A percentile compares a stretch with the other conserved stretches of the same genome.
phyloP scores from a whole-genome alignment of 2,797 vertebrate genomes.

The Sebastes paucispinis region DNA sequence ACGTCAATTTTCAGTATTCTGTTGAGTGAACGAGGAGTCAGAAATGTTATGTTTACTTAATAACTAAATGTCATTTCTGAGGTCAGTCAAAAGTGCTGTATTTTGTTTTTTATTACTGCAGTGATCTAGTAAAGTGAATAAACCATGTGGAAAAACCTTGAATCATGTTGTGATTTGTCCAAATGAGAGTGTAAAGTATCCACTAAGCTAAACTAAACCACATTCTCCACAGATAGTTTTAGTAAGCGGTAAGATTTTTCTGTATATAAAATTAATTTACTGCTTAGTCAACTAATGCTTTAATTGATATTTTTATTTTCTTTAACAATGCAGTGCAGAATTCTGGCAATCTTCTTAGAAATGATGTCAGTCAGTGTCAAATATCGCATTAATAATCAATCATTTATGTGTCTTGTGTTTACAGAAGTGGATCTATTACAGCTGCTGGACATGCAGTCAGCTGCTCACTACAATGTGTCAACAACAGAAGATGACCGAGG shows the following conservation, averaged over 20 bases:
- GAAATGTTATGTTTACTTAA: background rate
- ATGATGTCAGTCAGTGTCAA: background rate
- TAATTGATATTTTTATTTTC: background rate
- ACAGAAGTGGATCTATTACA: slow-evolving; percentile 36
- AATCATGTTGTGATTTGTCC: background rate
- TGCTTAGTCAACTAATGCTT: background rate
- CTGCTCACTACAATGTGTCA: slow-evolving; percentile 37
- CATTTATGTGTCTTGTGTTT: background rate
- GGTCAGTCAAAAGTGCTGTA: background rate
- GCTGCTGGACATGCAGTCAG: slow-evolving; percentile 30
- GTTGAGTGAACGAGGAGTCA: background rate
- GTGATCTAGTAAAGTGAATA: background rate
- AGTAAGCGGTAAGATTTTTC: background rate
- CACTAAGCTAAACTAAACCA: background rate
- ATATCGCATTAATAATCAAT: background rate
- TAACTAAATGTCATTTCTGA: background rate
- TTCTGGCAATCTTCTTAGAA: background rate
- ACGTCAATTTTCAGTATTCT: background rate
- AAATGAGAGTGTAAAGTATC: background rate
- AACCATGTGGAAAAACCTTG: background rate
- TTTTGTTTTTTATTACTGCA: background rate
- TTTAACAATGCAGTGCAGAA: background rate
- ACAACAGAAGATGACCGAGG: slow-evolving; percentile 17
- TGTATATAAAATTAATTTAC: background rate
- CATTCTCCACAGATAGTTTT: background rate